phyloP scores from a whole-genome alignment of 2,797 vertebrate species.

The Sitta carolinensis region DNA sequence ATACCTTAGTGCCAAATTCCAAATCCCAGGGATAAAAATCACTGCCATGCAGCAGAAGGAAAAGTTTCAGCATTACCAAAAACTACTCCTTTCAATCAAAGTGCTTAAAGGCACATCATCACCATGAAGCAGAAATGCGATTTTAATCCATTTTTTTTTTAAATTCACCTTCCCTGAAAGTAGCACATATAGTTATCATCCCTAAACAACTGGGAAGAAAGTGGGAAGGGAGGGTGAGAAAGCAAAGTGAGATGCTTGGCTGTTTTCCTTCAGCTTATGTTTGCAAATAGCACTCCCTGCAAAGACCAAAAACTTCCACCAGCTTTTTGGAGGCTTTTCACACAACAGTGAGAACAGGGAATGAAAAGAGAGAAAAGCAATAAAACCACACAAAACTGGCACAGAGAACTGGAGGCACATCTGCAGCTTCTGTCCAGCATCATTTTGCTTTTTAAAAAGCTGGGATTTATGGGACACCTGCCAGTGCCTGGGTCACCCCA shows the following conservation, averaged over 20 bases:
- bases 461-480: neutral
- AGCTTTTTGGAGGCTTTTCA: neutral
- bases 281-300: neutral
- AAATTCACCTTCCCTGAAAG: neutral
- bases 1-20: conserved; percentile 76
- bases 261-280: neutral
- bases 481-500: neutral
- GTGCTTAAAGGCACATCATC: conserved; percentile 51
- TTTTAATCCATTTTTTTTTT: neutral
- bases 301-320: neutral
- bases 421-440: neutral
- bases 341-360: neutral
- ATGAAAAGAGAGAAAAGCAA: neutral
- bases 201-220: neutral
- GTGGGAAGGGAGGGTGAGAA: neutral
- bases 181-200: neutral
- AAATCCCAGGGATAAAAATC: conserved; percentile 74
- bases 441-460: neutral
- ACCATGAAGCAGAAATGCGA: neutral
- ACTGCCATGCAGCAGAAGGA: conserved; percentile 66
- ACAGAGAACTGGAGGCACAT: neutral
- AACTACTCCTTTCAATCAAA: conserved; percentile 67
- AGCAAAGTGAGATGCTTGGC: neutral
- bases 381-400: neutral
- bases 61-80: conserved; percentile 70